These are phyloP conservation scores for Drosophila bunnanda DNA, from an alignment of 2,888 invertebrate species.

Conservation along the genomic window DNA sequence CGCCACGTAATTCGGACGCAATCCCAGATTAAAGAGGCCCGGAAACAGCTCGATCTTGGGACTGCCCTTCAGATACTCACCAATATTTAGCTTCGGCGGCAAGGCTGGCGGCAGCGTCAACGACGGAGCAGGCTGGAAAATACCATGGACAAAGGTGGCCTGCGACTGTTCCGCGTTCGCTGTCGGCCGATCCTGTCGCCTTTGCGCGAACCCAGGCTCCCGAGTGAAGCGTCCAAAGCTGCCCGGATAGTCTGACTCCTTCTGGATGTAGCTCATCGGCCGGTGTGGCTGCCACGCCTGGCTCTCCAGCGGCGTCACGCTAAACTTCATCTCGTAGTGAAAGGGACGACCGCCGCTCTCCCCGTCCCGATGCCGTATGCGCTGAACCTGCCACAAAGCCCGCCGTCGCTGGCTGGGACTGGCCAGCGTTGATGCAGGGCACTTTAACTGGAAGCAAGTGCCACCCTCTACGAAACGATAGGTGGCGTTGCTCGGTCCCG, in stretches of 20 bases:
- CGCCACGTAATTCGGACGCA: constrained; percentile 59
- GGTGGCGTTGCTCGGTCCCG: constrained; percentile 70
- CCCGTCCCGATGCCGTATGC: constrained; percentile 88
- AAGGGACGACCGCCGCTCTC: constrained; percentile 80
- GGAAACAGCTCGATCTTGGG: constrained; percentile 74
- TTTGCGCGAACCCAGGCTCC: constrained; percentile 65
- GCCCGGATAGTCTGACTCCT: constrained; percentile 85
- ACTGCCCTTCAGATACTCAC: constrained; percentile 78
- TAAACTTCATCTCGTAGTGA: constrained; percentile 89
- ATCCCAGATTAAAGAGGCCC: constrained; percentile 62
- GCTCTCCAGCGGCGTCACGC: constrained; percentile 85
- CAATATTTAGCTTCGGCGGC: constrained; percentile 79
- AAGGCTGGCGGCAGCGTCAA: constrained; percentile 38
- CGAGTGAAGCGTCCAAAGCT: constrained; percentile 74
- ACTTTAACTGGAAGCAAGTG: constrained; percentile 11
- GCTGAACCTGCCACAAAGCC: constrained; percentile 89
- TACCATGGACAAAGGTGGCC: constrained; percentile 73
- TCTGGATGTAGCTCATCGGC: constrained; percentile 87
- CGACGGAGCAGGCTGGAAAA: constrained; percentile 63
- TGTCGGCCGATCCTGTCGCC: constrained; percentile 62
- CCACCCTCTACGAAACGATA: constrained; percentile 86
- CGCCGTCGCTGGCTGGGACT: constrained; percentile 85
- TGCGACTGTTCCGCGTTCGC: constrained; percentile 54
- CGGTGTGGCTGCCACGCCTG: constrained; percentile 57
- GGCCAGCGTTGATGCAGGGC: constrained; percentile 18